phyloP scores from a whole-genome alignment of 2,113 vertebrate genomes.

The Psettodes erumei region DNA sequence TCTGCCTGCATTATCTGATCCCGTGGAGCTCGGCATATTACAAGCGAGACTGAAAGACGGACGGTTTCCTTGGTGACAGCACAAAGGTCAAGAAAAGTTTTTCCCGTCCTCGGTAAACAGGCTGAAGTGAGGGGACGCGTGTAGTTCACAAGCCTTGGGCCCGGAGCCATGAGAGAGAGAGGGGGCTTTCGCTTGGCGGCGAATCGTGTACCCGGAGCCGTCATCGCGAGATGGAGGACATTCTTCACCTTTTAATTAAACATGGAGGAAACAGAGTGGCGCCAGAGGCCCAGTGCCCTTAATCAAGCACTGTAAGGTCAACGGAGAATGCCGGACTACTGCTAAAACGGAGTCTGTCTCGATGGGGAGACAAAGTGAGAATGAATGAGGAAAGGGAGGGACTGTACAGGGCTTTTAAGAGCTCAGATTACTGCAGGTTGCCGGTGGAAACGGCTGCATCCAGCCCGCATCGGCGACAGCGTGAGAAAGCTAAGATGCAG shows the following conservation, averaged over 20 bases:
- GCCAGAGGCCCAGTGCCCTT: slow-evolving; percentile 79
- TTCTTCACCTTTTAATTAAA: slow-evolving; percentile 86
- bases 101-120: slow-evolving; percentile 37
- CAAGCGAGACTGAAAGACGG: slow-evolving; percentile 66
- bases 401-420: slow-evolving; percentile 70
- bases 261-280: slow-evolving; percentile 75
- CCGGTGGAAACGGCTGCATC: slow-evolving; percentile 42
- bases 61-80: slow-evolving; percentile 53
- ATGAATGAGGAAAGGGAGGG: slow-evolving; percentile 51
- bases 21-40: slow-evolving; percentile 57
- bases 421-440: slow-evolving; percentile 60
- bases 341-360: slow-evolving; percentile 59
- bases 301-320: slow-evolving; percentile 81
- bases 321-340: slow-evolving; percentile 58
- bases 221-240: slow-evolving; percentile 77
- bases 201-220: slow-evolving; percentile 70
- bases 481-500: slow-evolving; percentile 21
- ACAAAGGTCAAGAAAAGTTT: slow-evolving; percentile 58
- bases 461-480: not conserved
- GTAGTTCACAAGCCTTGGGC: slow-evolving; percentile 18
- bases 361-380: slow-evolving; percentile 61
- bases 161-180: slow-evolving; percentile 34
- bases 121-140: slow-evolving; percentile 53
- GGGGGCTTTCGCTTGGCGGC: slow-evolving; percentile 40
- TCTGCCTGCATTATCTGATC: slow-evolving; percentile 60